Conservation (phyloP, 2,797 vertebrate genomes). For the Neosilurus hyrtlii region DNA sequence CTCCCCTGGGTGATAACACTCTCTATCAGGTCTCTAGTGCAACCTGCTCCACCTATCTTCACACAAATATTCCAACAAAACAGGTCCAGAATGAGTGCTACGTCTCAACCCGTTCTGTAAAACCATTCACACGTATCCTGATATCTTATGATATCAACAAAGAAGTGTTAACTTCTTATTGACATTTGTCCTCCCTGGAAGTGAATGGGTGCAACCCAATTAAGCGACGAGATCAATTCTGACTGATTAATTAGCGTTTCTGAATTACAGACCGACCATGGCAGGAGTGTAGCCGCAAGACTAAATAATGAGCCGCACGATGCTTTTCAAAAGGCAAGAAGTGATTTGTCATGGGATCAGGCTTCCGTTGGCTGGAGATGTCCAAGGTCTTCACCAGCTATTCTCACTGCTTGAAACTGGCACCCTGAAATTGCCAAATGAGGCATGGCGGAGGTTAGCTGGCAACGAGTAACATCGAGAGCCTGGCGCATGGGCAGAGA, state of each 20-base stretch:
- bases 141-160: background rate
- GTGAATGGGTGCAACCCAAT: conserved; percentile 19
- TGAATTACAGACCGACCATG: background rate
- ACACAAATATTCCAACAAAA: conserved; percentile 21
- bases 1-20: conserved; percentile 53
- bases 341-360: conserved; percentile 43
- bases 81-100: conserved; percentile 23
- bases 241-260: conserved; percentile 34
- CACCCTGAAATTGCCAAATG: conserved; percentile 51
- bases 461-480: conserved; percentile 54
- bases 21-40: conserved; percentile 50
- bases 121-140: conserved; percentile 16
- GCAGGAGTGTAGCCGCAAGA: background rate
- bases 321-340: conserved; percentile 33
- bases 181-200: background rate
- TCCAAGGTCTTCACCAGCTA: conserved; percentile 51
- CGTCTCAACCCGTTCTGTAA: conserved; percentile 9
- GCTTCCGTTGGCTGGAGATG: conserved; percentile 28
- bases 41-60: conserved; percentile 34
- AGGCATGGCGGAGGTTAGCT: conserved; percentile 55
- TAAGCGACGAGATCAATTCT: conserved; percentile 23
- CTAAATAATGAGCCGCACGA: conserved; percentile 1
- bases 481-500: conserved; percentile 49
- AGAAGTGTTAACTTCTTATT: background rate
- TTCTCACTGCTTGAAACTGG: conserved; percentile 49